Evolutionary conservation across 2,888 invertebrate genomes (phyloP), one percentile per base, ranked within the genome.

Genomic region (Ellobium chinense): DNA sequence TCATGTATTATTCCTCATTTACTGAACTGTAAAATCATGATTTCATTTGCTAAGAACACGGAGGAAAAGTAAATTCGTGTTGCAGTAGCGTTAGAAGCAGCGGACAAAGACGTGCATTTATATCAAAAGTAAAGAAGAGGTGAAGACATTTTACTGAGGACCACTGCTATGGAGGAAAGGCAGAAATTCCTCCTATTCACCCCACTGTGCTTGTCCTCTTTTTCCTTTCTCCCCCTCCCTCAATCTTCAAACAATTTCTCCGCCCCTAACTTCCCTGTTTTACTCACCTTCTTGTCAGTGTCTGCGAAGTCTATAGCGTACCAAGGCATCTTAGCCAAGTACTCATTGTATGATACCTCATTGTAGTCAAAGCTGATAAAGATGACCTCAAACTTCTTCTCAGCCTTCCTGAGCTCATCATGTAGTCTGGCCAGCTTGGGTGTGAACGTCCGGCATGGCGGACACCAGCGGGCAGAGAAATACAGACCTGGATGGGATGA

Each of bases 271-370:
- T 63, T 18, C 18, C 12, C 18, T 24, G 3, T 18, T 14, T 29
- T 34, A 39, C 78, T 78, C 29, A 83, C 83, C 70, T 75, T 69
- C 37, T 66, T 74, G 37, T 81, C 70, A 3, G 34, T 24, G 9
- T 80, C 63, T n/a, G 31, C 31, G 29, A 68, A 83, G 54, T 68
- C 78, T 7, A 80, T 56, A 1, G 83, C 77, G 18, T 39, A 73
- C 83, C 83, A 83, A 1, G 83, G 83, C 83, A 83, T 83, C 21
- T 80, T 68, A 9, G 74, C 37, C 31, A 77, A 80, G 75, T 83
- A 83, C n/a, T 74, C 46, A 5, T 68, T 34, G 60, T 74, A 83
- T 34, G 77, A 68, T 24, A 39, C 21, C 66, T 81, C 58, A 34
- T 76, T 66, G 58, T 73, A 65, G 74, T 83, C 83, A 12, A 77